Conservation (phyloP, 1,140 invertebrate genomes). For the Aphaenogaster rudis region DNA sequence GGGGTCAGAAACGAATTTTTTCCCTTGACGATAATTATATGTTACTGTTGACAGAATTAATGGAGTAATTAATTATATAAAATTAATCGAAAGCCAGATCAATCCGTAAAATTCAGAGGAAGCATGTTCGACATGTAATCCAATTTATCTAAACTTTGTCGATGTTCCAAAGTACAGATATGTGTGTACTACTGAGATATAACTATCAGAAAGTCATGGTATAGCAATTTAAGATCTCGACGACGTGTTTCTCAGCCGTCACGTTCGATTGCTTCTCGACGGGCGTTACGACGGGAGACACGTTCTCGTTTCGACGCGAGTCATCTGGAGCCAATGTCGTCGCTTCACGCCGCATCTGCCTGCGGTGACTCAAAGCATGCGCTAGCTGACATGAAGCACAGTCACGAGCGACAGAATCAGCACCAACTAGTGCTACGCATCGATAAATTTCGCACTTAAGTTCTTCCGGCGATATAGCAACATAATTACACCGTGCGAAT, state of each 20-base stretch:
- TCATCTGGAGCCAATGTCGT: slow-evolving; percentile 53
- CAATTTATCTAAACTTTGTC: neutral
- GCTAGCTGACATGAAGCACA: slow-evolving; percentile 30
- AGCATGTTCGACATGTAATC: neutral
- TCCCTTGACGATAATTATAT: neutral
- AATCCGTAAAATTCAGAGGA: neutral
- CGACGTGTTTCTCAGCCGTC: slow-evolving; percentile 24
- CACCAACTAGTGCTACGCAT: neutral
- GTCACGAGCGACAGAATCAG: neutral
- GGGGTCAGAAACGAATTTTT: slow-evolving; percentile 7
- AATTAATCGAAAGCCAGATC: neutral
- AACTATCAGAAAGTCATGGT: neutral
- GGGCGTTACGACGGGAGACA: neutral
- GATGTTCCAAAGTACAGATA: neutral
- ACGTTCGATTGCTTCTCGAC: slow-evolving; percentile 43
- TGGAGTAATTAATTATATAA: neutral
- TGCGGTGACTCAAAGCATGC: slow-evolving; percentile 38
- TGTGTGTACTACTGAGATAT: neutral
- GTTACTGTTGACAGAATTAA: neutral
- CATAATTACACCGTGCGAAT: neutral
- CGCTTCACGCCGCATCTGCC: slow-evolving; percentile 21
- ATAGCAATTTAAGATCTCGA: neutral
- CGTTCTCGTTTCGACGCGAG: slow-evolving; percentile 36
- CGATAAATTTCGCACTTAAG: neutral
- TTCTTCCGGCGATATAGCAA: slow-evolving; percentile 18